Evolutionary conservation across 1,140 invertebrate genomes (phyloP), one percentile per base, ranked within the genome.

Genomic region (Phymastichus coffea): DNA sequence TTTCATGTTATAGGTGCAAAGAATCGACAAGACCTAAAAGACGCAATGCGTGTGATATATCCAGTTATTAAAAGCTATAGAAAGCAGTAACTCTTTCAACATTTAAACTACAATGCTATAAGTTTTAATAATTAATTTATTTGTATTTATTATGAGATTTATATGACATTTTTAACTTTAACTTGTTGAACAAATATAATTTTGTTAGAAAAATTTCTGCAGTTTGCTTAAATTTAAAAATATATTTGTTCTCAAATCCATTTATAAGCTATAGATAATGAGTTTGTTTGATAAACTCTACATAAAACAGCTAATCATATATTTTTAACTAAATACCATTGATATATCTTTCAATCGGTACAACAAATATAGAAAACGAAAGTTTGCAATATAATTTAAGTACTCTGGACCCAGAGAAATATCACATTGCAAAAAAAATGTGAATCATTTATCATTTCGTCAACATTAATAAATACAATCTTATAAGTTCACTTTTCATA

Each of bases 51-150:
- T 66, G 93, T 94, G 71, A 98, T 99, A 68, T 97, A 97, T 79
- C 96, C 96, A 8, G 97, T 98, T 72, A 78, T 99, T 52, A 93
- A 95, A 75, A 95, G 94, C 76, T 99, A 97, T 75, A 88, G 92
- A 67, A 98, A 98, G 66, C 86, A 86, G 66, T 88, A 80, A 77
- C 49, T 44, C 48, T 68, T 63, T 57, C n/a, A n/a, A n/a, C 38
- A 17, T 57, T 35, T 20, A 30, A 38, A 26, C 22, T 44, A 37
- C 25, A 20, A 37, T 49, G n/a, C 25, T 28, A 53, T 43, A 25
- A 52, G 19, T 40, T 41, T 22, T 28, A 46, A 14, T 35, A 19
- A 22, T n/a, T 38, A 54, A 54, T 20, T 38, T 23, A 23, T 40
- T 38, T 48, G 22, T 48, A 10, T 49, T 15, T 40, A 57, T 30